These are phyloP conservation scores for Scolopax rusticola DNA, from an alignment of 2,797 vertebrate genomes.

Conservation along the genomic window DNA sequence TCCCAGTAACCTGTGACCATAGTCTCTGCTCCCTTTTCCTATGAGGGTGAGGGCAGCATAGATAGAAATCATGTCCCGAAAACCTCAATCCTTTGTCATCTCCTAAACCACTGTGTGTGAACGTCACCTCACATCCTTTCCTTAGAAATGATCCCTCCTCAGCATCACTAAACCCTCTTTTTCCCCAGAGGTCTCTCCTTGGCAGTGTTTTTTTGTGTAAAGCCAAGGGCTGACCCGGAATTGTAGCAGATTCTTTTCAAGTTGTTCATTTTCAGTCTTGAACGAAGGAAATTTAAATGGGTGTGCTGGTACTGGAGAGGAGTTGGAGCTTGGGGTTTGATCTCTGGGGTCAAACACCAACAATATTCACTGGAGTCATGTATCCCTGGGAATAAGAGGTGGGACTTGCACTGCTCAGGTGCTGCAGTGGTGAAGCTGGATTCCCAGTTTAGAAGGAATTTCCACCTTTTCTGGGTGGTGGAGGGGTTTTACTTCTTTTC, in stretches of 20 bases:
- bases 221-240: neutral
- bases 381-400: neutral
- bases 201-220: neutral
- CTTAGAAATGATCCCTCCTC: neutral
- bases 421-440: neutral
- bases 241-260: neutral
- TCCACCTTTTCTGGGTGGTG: neutral
- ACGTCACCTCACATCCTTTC: neutral
- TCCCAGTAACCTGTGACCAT: neutral
- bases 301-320: neutral
- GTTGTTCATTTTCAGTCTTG: neutral
- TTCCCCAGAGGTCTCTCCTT: neutral
- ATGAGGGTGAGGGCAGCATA: neutral
- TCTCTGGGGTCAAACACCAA: neutral
- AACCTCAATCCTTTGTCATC: neutral
- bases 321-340: neutral
- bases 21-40: neutral
- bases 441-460: neutral
- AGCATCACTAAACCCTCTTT: neutral
- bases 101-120: too few relatives aligned
- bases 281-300: too few relatives aligned
- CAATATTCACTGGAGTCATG: fast-evolving
- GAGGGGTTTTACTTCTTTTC: neutral
- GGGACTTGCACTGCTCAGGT: neutral
- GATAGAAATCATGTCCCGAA: neutral